Evolutionary conservation across 2,888 invertebrate genomes (phyloP), one percentile per base, ranked within the genome.

Genomic region (Alloscopus bannaensis): DNA sequence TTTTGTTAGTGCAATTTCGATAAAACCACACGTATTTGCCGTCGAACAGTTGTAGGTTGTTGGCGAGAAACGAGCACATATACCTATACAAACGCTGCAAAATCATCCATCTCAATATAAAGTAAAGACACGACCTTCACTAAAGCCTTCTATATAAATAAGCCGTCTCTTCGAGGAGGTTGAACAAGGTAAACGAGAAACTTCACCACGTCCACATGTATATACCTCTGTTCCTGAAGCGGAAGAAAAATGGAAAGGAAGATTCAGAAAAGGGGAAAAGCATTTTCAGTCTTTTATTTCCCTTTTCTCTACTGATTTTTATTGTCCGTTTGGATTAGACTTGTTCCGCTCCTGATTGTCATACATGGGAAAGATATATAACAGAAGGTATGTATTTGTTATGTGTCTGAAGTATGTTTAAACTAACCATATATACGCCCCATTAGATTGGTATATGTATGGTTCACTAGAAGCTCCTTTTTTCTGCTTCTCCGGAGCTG

Each of bases 261-360:
- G 68, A 76, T 62, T 76, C 42, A 65, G 73, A 73, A 72, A 59
- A 26, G 65, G 71, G 73, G 76, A 60, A 68, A 68, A 62, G 69
- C 62, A 76, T 62, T 69, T 69, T 68, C 65, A 73, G 65, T 55
- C 65, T 47, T 55, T 62, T 72, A 62, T 52, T 59, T 73, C 55
- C n/a, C 69, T 66, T 69, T 73, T 60, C 76, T 40, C 29, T 76
- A 64, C 69, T 76, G 76, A 76, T 76, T 76, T 76, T 76, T 76
- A 76, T 76, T 62, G 76, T 76, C 76, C 76, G 76, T 76, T 76
- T 76, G 76, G 76, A 76, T 76, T 76, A 76, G 76, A 50, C 69
- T 69, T 76, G 76, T 76, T 76, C 76, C 69, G 76, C 26, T 76
- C 50, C 69, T 76, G 76, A 76, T 76, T 76, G 76, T 76, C 76